Percentiles rank a stretch among this genome's conserved stretches.
Evolutionary conservation across 2,113 vertebrate genomes (phyloP).

Genomic region (Axis porcinus): DNA sequence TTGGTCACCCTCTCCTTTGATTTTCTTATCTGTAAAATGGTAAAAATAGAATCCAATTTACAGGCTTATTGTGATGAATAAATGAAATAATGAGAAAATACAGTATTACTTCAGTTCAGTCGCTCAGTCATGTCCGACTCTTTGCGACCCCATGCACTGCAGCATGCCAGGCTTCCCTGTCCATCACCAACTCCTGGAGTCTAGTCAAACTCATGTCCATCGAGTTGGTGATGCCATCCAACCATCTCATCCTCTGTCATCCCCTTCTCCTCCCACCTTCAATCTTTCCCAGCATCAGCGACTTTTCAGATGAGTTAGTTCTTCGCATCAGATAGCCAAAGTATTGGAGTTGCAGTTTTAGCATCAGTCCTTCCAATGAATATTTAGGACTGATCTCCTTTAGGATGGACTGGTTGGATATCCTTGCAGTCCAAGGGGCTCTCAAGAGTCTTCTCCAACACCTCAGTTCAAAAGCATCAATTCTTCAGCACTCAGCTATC

Average conservation of each 20-base stretch:
- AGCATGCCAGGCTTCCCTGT: background rate
- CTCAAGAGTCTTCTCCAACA: background rate
- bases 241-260: background rate
- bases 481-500: background rate
- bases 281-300: background rate
- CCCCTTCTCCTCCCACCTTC: background rate
- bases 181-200: background rate
- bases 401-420: background rate
- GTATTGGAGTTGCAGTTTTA: background rate
- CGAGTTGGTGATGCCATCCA: rapidly evolving
- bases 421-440: background rate
- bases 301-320: background rate
- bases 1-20: background rate
- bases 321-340: background rate
- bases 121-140: background rate
- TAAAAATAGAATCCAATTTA: background rate
- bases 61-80: background rate
- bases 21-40: background rate
- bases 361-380: background rate
- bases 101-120: background rate
- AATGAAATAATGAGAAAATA: background rate
- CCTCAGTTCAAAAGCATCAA: background rate
- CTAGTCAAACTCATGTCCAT: background rate
- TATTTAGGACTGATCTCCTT: background rate
- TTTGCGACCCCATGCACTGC: background rate